Conservation (phyloP, 2,113 vertebrate species). For the Epinephelus lanceolatus region DNA sequence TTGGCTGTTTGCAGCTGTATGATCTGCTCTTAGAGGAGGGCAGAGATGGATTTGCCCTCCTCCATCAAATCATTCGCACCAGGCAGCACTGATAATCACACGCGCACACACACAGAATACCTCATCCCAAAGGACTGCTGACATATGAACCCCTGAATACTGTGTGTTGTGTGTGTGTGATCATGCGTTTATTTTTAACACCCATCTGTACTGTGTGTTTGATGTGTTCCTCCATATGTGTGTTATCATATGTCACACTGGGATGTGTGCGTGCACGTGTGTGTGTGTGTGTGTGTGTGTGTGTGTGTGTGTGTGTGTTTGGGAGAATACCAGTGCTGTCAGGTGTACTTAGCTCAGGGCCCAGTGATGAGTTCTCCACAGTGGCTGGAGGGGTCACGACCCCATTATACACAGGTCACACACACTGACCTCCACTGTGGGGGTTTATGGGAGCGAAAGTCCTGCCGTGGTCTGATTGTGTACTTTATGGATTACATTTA, state of each 20-base stretch:
- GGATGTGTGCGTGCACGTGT: background rate
- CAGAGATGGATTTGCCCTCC: constrained; percentile 40
- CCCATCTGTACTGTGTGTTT: background rate
- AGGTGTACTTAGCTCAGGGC: constrained; percentile 53
- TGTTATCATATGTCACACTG: background rate
- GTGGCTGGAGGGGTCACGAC: constrained; percentile 45
- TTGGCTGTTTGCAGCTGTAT: constrained; percentile 2
- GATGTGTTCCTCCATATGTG: constrained; percentile 5
- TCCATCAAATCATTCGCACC: constrained; percentile 9
- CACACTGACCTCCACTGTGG: constrained; percentile 20
- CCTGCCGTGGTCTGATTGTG: constrained; percentile 26
- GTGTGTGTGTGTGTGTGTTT: constrained; percentile 15
- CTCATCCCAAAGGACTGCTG: background rate
- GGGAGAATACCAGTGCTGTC: constrained; percentile 30
- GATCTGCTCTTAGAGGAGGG: constrained; percentile 11
- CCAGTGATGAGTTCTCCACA: constrained; percentile 58
- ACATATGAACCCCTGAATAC: too few species aligned
- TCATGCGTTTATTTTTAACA: background rate
- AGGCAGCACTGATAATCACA: constrained; percentile 5
- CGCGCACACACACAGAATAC: background rate
- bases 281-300: constrained; percentile 6
- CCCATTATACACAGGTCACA: constrained; percentile 56
- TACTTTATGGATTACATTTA: constrained; percentile 14
- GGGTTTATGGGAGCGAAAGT: constrained; percentile 18
- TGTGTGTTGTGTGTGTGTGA: background rate